phyloP scores from a whole-genome alignment of 1,140 invertebrate species.

The Dendrolimus punctatus region DNA sequence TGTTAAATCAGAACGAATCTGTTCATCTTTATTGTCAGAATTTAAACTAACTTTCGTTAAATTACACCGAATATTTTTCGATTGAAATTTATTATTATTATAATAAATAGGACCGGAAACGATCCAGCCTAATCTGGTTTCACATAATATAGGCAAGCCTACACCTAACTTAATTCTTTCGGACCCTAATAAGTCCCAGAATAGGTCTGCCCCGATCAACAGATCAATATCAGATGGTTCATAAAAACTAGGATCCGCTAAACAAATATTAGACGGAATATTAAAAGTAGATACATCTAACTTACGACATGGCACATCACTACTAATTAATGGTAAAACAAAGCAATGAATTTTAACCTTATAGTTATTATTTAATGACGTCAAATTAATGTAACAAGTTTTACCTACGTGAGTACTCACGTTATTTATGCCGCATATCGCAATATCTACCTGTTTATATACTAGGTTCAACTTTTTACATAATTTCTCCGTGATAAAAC shows the following conservation, averaged over 20 bases:
- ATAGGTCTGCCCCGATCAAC: constrained; percentile 25
- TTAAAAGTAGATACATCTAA: constrained; percentile 5
- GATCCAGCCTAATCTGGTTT: constrained; percentile 9
- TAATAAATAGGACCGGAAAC: constrained; percentile 8
- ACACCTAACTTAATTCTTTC: constrained; percentile 11
- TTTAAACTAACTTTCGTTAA: constrained; percentile 4
- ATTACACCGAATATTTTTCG: background rate
- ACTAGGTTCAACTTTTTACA: background rate
- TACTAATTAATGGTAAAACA: constrained; percentile 3
- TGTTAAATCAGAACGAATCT: no score
- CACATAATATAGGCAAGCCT: constrained; percentile 2
- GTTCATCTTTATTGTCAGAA: constrained; percentile 3
- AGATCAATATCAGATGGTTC: constrained; percentile 27
- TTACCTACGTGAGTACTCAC: background rate
- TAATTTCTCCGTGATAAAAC: constrained; percentile 1
- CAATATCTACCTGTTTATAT: background rate
- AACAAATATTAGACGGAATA: constrained; percentile 4
- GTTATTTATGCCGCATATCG: background rate
- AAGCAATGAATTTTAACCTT: background rate
- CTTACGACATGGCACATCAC: constrained; percentile 2
- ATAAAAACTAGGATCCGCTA: constrained; percentile 15
- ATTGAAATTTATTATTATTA: background rate
- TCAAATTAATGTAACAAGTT: no score
- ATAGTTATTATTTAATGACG: background rate
- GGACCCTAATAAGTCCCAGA: constrained; percentile 21